A percentile compares a stretch with the other conserved stretches of the same genome.
phyloP scores from a whole-genome alignment of 2,113 vertebrate species.

The Oreochromis spilurus region DNA sequence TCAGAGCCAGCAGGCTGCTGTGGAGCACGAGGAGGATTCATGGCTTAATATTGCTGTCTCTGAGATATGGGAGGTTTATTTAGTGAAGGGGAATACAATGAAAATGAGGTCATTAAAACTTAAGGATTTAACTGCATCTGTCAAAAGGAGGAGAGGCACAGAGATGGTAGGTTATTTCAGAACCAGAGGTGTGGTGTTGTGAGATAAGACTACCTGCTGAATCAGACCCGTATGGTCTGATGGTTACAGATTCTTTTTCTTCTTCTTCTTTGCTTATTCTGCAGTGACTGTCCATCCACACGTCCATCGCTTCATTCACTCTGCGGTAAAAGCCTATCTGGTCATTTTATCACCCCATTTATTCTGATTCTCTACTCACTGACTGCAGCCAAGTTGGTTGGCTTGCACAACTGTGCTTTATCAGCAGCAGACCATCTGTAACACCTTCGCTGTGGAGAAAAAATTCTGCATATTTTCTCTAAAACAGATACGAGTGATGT shows the following conservation, averaged over 20 bases:
- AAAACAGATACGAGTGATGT: neutral
- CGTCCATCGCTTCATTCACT: neutral
- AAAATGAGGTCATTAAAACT: constrained; percentile 12
- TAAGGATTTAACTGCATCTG: constrained; percentile 9
- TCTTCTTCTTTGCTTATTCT: neutral
- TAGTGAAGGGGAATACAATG: neutral
- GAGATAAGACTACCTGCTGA: neutral
- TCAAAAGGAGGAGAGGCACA: neutral
- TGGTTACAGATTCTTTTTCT: neutral
- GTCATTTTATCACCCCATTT: neutral
- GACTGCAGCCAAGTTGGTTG: neutral
- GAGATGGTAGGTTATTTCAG: neutral
- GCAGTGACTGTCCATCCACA: neutral
- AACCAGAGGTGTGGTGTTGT: neutral
- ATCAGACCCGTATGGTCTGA: neutral
- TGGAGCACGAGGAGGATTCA: neutral
- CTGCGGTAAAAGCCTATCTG: neutral
- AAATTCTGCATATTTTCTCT: accelerated
- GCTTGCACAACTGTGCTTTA: neutral
- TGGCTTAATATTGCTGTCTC: neutral
- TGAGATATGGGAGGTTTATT: neutral
- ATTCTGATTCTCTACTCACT: neutral
- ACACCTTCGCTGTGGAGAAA: neutral
- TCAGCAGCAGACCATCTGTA: neutral
- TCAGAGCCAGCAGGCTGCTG: neutral